These are phyloP conservation scores for Tragulus kanchil DNA, from an alignment of 2,113 vertebrate species.

Conservation along the genomic window DNA sequence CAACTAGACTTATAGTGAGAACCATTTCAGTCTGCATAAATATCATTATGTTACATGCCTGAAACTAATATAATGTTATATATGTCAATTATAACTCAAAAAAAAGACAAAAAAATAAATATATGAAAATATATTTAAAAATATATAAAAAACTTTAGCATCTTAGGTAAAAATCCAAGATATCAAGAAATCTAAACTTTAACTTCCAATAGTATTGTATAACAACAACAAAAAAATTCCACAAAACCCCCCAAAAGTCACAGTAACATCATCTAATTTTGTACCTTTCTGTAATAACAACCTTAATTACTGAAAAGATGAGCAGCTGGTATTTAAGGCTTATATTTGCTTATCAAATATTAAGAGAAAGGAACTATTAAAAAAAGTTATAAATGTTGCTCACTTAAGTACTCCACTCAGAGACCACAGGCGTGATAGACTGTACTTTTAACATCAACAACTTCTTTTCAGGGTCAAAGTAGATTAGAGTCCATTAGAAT, in stretches of 20 bases:
- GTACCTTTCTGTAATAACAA: background rate
- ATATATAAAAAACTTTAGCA: background rate
- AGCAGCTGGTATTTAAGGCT: background rate
- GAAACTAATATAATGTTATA: background rate
- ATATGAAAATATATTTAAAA: background rate
- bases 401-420: conserved; percentile 7
- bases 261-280: conserved; percentile 29
- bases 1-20: background rate
- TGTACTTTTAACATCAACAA: conserved; percentile 43
- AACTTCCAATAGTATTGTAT: background rate
- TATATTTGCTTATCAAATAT: background rate
- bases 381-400: background rate
- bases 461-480: conserved; percentile 41
- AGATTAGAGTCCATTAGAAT: background rate
- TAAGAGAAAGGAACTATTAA: conserved; percentile 45
- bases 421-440: background rate
- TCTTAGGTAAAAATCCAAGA: conserved; percentile 18
- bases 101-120: background rate
- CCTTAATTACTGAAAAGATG: background rate
- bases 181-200: conserved; percentile 6
- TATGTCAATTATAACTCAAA: background rate
- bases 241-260: background rate
- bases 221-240: background rate
- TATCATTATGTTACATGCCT: background rate
- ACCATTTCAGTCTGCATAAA: background rate